Percentiles rank a stretch among this genome's conserved stretches.
Evolutionary conservation across 1,140 invertebrate genomes (phyloP).

Genomic region (Oncopodura yosiiana): DNA sequence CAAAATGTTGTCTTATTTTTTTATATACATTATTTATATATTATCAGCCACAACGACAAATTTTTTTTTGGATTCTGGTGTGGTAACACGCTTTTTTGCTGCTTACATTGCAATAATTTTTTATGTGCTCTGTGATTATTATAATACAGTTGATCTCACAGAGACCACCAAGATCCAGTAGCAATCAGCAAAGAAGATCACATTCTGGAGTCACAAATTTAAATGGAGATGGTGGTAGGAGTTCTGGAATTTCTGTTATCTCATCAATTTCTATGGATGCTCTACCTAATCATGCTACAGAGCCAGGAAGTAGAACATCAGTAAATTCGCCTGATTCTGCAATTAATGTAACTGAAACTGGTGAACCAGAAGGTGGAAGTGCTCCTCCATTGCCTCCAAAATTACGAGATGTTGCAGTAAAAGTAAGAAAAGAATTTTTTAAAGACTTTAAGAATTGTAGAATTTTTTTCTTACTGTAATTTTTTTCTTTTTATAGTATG

Average conservation of each 20-base stretch:
- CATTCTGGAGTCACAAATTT: conserved; percentile 36
- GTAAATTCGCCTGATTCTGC: conserved; percentile 27
- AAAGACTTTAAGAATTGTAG: background rate
- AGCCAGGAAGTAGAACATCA: conserved; percentile 30
- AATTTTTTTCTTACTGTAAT: too few relatives aligned
- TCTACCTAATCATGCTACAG: conserved; percentile 22
- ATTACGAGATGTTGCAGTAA: background rate
- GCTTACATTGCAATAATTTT: background rate
- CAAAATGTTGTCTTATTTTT: background rate
- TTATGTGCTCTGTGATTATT: background rate
- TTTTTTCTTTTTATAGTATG: conserved; percentile 6
- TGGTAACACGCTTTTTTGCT: background rate
- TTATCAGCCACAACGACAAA: too few relatives aligned
- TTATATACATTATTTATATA: background rate
- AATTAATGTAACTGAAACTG: background rate
- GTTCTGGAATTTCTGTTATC: conserved; percentile 30
- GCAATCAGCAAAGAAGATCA: conserved; percentile 34
- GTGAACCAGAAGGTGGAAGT: conserved; percentile 14
- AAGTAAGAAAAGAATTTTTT: background rate
- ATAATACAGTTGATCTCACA: conserved; percentile 18
- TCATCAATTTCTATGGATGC: conserved; percentile 7
- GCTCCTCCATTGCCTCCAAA: conserved; percentile 29
- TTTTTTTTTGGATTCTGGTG: background rate
- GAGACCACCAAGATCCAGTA: conserved; percentile 17
- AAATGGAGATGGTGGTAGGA: conserved; percentile 32